Base-by-base conservation (phyloP, 2,113 vertebrate species). In the Burhinus oedicnemus region DNA sequence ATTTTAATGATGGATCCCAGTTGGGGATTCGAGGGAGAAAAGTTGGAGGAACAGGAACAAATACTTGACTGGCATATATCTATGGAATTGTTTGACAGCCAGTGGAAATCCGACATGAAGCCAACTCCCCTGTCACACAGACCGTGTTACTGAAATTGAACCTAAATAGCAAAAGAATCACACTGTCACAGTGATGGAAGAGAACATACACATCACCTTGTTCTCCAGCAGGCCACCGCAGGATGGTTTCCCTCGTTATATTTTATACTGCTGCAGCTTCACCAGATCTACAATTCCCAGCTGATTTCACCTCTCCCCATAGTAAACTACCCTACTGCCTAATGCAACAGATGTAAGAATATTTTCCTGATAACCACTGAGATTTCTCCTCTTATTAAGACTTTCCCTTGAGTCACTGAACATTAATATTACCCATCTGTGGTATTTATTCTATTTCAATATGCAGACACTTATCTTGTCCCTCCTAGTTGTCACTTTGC, bases 391-490 rank as follows among this genome's bases (percentile, higher is more conserved):
- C 89, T 91, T 93, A 74, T 81, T 94, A 69, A 87, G 78, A 7
- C 68, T 86, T 38, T 83, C 87, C 89, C 93, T 75, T 40, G 91
- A 93, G 95, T 80, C 94, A 45, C 70, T 64, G 78, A 89, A 90
- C 87, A 70, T 88, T 87, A 90, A 91, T 97, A 95, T 77, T 95
- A 80, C 80, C 87, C 91, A 95, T 90, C 93, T 89, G 71, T 47
- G 44, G 58, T 94, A 93, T 94, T 96, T 93, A 92, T 94, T 71
- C 84, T 80, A 38, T 60, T 88, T 91, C 87, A 55, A 69, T 18
- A 68, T 36, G 66, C 84, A 93, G 84, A 72, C 20, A 2, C 91
- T 91, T 84, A 71, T n/a, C 95, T 34, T 11, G 49, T 79, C 89
- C 68, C 90, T 94, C 18, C 32, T 16, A 69, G 58, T 12, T 91